Base-by-base conservation (phyloP, 2,113 vertebrate genomes). In the Mus spicilegus region DNA sequence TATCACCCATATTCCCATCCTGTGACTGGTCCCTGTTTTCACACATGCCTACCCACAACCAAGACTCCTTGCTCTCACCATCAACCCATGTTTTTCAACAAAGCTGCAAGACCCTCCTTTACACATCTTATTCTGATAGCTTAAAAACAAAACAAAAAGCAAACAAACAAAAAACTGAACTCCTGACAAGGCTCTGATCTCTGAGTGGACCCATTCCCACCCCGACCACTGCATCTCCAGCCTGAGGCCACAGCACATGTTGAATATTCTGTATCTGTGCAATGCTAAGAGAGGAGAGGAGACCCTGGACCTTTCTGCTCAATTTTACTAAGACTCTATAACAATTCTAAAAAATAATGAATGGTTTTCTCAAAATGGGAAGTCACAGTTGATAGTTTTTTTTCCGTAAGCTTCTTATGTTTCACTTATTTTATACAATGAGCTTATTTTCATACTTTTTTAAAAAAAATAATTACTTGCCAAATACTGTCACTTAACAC, bases 401-500 rank as follows among this genome's bases (percentile, higher is more conserved):
- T 17, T 85, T 85, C n/a, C n/a, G 77, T 77, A 78, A 94, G 73
- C 24, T 72, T 86, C 75, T 65, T 75, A 67, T 80, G n/a, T 54
- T 95, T 90, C 51, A 86, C 14, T 76, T 73, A 28, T 73, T 94
- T 67, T 93, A 67, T 63, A 88, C 0, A 86, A 5, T 78, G 30
- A 93, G 12, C 28, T 85, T 92, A 63, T 80, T 92, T 90, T 96
- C 54, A 87, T 89, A 90, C 77, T 3, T 85, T 91, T 36, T 81
- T 58, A 1, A 24, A 94, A 94, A 95, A 95, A 96, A 96, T 93
- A 96, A 95, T 90, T 49, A 61, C 26, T 72, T 81, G 61, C 13
- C 78, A 73, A 61, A 82, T 73, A 87, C 46, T 93, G 17, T n/a
- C 92, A 90, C 19, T 84, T 81, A 85, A 73, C 30, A 96, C 36